Base-by-base conservation (phyloP, 1,140 invertebrate genomes). In the Aricia agestis region DNA sequence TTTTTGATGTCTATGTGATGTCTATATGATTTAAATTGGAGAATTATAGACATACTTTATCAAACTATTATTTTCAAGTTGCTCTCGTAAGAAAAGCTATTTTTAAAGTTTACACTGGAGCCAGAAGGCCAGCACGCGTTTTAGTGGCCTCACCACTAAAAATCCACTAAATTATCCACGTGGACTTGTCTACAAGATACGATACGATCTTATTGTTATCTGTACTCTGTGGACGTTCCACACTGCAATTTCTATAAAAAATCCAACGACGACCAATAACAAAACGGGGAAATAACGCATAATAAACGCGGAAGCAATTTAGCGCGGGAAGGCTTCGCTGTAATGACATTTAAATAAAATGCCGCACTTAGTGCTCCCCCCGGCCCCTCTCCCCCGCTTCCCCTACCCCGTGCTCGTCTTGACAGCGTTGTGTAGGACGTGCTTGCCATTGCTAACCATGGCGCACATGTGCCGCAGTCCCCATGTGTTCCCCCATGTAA, bases 311-410 rank as follows among this genome's bases (percentile, higher is more conserved):
- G 45, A 52, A 52, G 45, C 45, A 52, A 52, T 52, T 52, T 52
- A 3, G 45, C 13, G 10, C 45, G 45, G 45, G 45, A 52, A 52
- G 9, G 45, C 45, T 52, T 9, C 58, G 58, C 18, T 18, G n/a
- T 63, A 63, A 25, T 25, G 59, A 63, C 59, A 63, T 63, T 63
- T 63, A 63, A 63, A 63, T 19, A 63, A 11, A 63, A 63, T 63
- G 59, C 7, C 18, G 17, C 59, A 18, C 17, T 63, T 63, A 25
- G 31, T 63, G 17, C 10, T 19, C 59, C 59, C 59, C 59, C 58
- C 58, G 3, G 11, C 17, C 1, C n/a, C 9, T 15, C 1, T 17
- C 7, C n/a, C 6, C 15, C 58, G 57, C 52, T 18, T 1, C 11
- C 58, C 58, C 17, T 15, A 0, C 18, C 58, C 58, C 58, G 18